Base-by-base conservation (phyloP, 2,113 vertebrate species). In the Rattus norvegicus region DNA sequence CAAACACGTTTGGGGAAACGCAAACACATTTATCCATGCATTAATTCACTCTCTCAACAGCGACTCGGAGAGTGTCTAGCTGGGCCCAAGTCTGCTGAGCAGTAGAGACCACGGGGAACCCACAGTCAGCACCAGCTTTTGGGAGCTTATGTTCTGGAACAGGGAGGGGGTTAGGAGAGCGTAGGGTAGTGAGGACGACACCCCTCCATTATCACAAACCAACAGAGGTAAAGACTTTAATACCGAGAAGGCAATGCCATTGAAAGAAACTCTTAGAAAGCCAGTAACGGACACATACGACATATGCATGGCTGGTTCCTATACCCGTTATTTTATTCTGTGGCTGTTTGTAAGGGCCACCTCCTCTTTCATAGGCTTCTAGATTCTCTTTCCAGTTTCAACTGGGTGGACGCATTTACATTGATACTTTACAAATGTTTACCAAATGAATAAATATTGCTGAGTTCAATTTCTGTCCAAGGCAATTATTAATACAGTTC, bases 1-100 rank as follows among this genome's bases (percentile, higher is more conserved):
- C 97, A 97, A 97, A 97, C 97, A 97, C 95, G 95, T 97, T 94
- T 97, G 96, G 94, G 73, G 93, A 97, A 95, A 96, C 76, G 93
- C 95, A 97, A 98, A 97, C 95, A 97, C 88, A 73, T 94, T 97
- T 94, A 97, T 95, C 89, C 59, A 22, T 88, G 93, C 91, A 92
- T 86, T 96, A 94, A 97, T 96, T 92, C 93, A 84, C 59, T 95
- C 69, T 87, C 67, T 92, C 79, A 75, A 17, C 73, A 84, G 93
- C 17, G 81, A 79, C 87, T 95, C 92, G 61, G 77, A 70, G 94
- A 92, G 94, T 56, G 92, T 91, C 92, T 89, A 91, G 92, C 77
- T 43, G 43, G 61, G 95, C 86, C 96, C 92, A 90, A 80, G 93
- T 76, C 72, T 67, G 79, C 75, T 72, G 52, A 75, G 5, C 52